phyloP scores from a whole-genome alignment of 2,888 invertebrate species.

The Lycia hirtaria region DNA sequence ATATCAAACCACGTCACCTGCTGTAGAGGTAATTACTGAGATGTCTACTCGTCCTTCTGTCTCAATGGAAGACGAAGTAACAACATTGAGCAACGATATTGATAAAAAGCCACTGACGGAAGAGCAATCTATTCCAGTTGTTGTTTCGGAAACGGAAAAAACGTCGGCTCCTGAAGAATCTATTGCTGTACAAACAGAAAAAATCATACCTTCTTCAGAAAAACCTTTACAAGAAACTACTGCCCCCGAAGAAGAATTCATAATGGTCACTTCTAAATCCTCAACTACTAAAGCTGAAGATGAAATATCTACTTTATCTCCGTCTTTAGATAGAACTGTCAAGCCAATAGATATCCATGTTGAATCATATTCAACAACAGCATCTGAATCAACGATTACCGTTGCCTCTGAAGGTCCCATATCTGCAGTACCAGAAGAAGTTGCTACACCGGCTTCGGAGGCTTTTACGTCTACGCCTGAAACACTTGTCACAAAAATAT shows the following conservation, averaged over 20 bases:
- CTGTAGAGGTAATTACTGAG: slow-evolving; percentile 9
- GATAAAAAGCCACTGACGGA: slow-evolving; percentile 18
- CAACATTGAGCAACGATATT: slow-evolving; percentile 16
- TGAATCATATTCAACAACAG: slow-evolving; percentile 35
- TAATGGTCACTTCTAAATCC: slow-evolving; percentile 30
- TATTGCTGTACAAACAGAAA: slow-evolving; percentile 34
- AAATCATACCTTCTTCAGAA: slow-evolving; percentile 27
- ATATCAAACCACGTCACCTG: slow-evolving; percentile 22
- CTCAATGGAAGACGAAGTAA: slow-evolving; percentile 14
- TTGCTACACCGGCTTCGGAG: background rate
- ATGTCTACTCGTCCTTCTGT: slow-evolving; percentile 13
- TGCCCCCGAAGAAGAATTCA: slow-evolving; percentile 30
- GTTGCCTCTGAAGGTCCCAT: background rate
- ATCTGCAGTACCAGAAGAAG: slow-evolving; percentile 36
- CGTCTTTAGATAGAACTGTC: slow-evolving; percentile 50
- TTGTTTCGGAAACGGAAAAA: slow-evolving; percentile 22
- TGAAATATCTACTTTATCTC: slow-evolving; percentile 36
- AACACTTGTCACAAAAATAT: background rate
- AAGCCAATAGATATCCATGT: slow-evolving; percentile 58
- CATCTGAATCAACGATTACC: slow-evolving; percentile 52
- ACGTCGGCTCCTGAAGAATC: slow-evolving; percentile 16
- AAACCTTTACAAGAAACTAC: slow-evolving; percentile 38
- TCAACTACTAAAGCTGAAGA: slow-evolving; percentile 34
- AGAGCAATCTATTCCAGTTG: slow-evolving; percentile 25
- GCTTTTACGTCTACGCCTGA: background rate